Evolutionary conservation across 1,140 invertebrate genomes (phyloP), one percentile per base, ranked within the genome.

Genomic region (Pogonomyrmex californicus): DNA sequence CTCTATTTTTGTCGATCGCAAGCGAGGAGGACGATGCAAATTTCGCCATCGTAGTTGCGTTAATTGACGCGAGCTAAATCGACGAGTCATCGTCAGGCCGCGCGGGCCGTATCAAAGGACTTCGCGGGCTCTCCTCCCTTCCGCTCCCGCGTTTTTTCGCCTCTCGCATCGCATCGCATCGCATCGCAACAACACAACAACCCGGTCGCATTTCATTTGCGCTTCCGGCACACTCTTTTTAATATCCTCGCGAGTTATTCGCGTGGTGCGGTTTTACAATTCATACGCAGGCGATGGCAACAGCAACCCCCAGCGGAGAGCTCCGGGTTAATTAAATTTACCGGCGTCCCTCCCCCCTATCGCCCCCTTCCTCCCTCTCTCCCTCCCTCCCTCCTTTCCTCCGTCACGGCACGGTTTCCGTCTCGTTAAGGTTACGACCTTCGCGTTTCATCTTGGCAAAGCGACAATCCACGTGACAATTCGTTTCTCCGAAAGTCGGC

Each of bases 341-440:
- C 65, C 44, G 65, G 49, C 9, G 23, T 12, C 41, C 10, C 2
- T n/a, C n/a, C 2, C 4, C 33, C 17, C 54, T n/a, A 0, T 17
- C 1, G 1, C 68, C n/a, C 1, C 3, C 14, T 0, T 6, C 2
- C 1, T 14, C 7, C 6, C 14, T 0, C 17, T 4, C 1, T 14
- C 7, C 6, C 4, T 6, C 10, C 36, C 54, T 7, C 62, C 17
- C n/a, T 49, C 10, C 23, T 23, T 14, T 36, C 33, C 63, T n/a
- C 14, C 77, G 56, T 36, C 70, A 54, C 82, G 68, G 54, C 68
- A 49, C 54, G 68, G 77, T 71, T 85, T 62, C 62, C 63, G 63
- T 71, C 78, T 81, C 87, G 70, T 86, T 81, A 76, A 79, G 86
- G 66, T 75, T 83, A 85, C 51, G 77, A 87, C 77, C 75, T 86